phyloP scores from a whole-genome alignment of 2,888 invertebrate species.

The Ellobium chinense region DNA sequence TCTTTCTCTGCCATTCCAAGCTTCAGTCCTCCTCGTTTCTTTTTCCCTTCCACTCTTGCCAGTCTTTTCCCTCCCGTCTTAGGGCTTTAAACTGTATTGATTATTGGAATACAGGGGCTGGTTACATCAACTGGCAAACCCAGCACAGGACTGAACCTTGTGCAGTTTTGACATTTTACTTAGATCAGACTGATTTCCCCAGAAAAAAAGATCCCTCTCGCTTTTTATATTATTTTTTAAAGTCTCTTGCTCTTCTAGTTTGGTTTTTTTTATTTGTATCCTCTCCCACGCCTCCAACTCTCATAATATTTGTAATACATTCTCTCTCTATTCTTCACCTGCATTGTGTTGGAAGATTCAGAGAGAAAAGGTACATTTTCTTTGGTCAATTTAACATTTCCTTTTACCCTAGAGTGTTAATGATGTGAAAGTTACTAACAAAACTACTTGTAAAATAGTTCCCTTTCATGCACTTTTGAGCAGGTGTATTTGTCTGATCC shows the following conservation, averaged over 20 bases:
- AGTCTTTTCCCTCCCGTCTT: constrained; percentile 6
- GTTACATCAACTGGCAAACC: constrained; percentile 11
- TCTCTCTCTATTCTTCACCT: too few species aligned
- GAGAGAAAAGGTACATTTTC: neutral
- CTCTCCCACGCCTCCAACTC: too few species aligned
- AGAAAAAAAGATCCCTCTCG: too few species aligned
- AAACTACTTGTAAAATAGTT: too few species aligned
- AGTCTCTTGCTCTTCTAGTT: neutral
- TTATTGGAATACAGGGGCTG: constrained; percentile 6
- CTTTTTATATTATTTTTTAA: neutral
- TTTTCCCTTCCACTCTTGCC: constrained; percentile 1
- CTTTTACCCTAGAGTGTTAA: too few species aligned
- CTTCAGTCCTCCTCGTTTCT: constrained; percentile 15
- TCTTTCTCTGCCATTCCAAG: too few species aligned
- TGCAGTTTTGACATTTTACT: constrained; percentile 12
- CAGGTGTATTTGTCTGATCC: too few species aligned
- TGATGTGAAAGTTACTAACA: too few species aligned
- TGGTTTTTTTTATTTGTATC: neutral
- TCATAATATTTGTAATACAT: too few species aligned
- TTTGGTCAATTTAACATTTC: too few species aligned
- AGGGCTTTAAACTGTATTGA: constrained; percentile 20
- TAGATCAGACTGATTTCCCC: neutral
- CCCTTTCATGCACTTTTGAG: too few species aligned
- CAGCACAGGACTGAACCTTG: neutral
- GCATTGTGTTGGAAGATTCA: neutral